These are phyloP conservation scores for Trachelipus rathkii DNA, from an alignment of 1,140 invertebrate genomes.

Conservation along the genomic window DNA sequence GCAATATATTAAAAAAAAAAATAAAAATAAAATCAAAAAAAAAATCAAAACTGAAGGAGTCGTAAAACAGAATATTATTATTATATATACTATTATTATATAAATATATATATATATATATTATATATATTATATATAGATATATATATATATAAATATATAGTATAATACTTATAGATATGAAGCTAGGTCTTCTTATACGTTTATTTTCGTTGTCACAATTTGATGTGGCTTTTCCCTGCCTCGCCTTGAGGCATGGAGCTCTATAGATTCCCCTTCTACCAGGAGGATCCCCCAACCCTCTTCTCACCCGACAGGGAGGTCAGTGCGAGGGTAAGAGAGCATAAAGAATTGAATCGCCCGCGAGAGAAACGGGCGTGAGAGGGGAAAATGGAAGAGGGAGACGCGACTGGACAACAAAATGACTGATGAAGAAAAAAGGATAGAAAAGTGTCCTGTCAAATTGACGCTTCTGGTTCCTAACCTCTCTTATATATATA, in stretches of 20 bases:
- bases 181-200: not conserved
- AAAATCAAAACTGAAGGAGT: too few relatives aligned
- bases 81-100: too few relatives aligned
- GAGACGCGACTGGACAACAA: too few relatives aligned
- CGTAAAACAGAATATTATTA: too few relatives aligned
- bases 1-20: too few relatives aligned
- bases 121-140: not conserved
- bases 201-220: not conserved
- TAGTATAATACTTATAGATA: not conserved
- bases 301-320: not conserved
- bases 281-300: not conserved
- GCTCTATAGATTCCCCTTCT: not conserved
- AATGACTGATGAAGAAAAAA: too few relatives aligned
- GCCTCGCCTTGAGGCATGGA: not conserved
- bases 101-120: too few relatives aligned
- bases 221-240: not conserved
- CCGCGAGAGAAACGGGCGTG: not conserved
- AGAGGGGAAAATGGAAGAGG: not conserved
- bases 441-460: too few relatives aligned
- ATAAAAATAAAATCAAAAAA: too few relatives aligned
- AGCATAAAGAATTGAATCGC: conserved; percentile 6
- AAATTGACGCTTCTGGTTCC: too few relatives aligned
- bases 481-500: too few relatives aligned
- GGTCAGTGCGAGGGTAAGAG: not conserved
- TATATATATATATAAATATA: conserved; percentile 4